Evolutionary conservation across 2,113 vertebrate species (phyloP), one percentile per base, ranked within the genome.

Genomic region (Coregonus clupeaformis): DNA sequence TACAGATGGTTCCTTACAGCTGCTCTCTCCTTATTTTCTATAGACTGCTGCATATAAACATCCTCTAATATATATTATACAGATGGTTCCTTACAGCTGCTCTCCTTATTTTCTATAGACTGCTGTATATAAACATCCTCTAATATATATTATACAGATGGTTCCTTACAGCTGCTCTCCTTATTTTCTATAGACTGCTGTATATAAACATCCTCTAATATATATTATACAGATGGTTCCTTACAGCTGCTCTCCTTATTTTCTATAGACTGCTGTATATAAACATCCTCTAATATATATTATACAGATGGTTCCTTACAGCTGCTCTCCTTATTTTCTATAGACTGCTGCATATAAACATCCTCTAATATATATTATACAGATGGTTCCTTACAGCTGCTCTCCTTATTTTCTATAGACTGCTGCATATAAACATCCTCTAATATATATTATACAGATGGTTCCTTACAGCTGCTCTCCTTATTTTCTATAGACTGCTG

Each of bases 151-250:
- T 65, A n/a, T 60, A 67, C 16, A 36, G 29, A 27, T 67, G 69
- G 60, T 64, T 71, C 70, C 77, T 77, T 75, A 6, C 32, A 49
- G 12, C 49, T 52, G 49, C 49, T 18, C 16, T 16, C 49, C 49
- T 52, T 18, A 52, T 57, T 78, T 82, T 73, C 82, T 80, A 82
- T 69, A 71, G 36, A 72, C 67, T 78, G 32, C 68, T 52, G 49
- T 1, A 20, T 66, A 29, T 30, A 29, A 66, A 18, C 13, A 66
- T 18, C 29, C 24, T 32, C 2, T 3, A 20, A 20, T 32, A 9
- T 18, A n/a, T 3, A 25, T 25, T 65, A n/a, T 60, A 67, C 16
- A 36, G 29, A 27, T 67, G 69, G 60, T 64, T 71, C 70, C 77
- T 77, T 75, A 6, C 32, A 49, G 12, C 49, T 52, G 49, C 49